These are phyloP conservation scores for Philopedon plagiatum DNA, from an alignment of 2,888 invertebrate species.

Conservation along the genomic window DNA sequence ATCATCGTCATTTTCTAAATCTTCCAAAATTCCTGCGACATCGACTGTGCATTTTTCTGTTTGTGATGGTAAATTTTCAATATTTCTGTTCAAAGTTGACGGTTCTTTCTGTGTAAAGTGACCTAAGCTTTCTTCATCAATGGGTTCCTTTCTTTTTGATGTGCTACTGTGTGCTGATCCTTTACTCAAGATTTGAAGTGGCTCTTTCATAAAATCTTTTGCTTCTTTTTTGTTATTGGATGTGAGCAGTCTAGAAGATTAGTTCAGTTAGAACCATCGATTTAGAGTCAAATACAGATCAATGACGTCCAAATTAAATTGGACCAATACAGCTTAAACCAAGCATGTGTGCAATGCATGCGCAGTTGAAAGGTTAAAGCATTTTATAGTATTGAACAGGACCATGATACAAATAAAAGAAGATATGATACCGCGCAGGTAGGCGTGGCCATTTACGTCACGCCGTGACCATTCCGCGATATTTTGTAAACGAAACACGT, in stretches of 20 bases:
- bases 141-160: not conserved
- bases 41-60: constrained; percentile 18
- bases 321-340: too few species aligned
- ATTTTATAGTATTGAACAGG: too few species aligned
- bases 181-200: constrained; percentile 34
- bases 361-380: too few species aligned
- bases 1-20: constrained; percentile 19
- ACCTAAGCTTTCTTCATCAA: not conserved
- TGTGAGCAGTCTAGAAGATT: constrained; percentile 4
- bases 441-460: too few species aligned
- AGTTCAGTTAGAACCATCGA: too few species aligned
- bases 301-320: too few species aligned
- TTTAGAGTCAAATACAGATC: too few species aligned
- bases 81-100: constrained; percentile 21
- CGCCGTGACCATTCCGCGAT: too few species aligned
- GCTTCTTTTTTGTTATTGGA: constrained; percentile 16
- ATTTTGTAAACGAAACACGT: too few species aligned
- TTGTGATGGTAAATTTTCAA: constrained; percentile 2
- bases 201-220: constrained; percentile 8
- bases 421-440: too few species aligned
- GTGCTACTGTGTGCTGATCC: constrained; percentile 7
- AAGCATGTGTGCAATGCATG: too few species aligned
- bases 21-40: constrained; percentile 24
- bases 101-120: not conserved
- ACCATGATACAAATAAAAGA: too few species aligned